Conservation (phyloP, 1,140 invertebrate genomes). For the Phocides pigmalion region DNA sequence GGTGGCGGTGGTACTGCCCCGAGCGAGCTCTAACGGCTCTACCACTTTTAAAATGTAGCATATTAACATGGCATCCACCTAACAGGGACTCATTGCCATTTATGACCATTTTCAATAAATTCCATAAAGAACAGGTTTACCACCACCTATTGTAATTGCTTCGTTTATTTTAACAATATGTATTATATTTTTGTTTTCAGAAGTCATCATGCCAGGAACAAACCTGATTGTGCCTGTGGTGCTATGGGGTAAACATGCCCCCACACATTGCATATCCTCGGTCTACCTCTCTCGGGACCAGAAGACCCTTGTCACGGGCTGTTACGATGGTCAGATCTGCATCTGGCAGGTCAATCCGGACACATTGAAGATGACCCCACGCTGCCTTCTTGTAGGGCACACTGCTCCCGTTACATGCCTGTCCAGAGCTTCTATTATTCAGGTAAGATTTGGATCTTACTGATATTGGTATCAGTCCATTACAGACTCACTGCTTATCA, state of each 20-base stretch:
- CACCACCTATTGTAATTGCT: too few species aligned
- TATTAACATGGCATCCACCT: too few species aligned
- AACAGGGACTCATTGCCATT: too few species aligned
- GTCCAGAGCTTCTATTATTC: constrained; percentile 89
- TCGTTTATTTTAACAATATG: too few species aligned
- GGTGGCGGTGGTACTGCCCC: too few species aligned
- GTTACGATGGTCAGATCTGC: constrained; percentile 98
- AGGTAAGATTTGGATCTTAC: too few species aligned
- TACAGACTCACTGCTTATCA: too few species aligned
- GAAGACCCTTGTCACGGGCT: constrained; percentile 96
- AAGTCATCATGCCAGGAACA: constrained; percentile 90
- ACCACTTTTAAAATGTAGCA: too few species aligned
- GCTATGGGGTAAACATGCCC: constrained; percentile 97
- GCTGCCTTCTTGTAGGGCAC: constrained; percentile 97
- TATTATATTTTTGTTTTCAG: constrained; percentile 1
- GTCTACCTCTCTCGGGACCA: constrained; percentile 96
- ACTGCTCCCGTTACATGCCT: constrained; percentile 96
- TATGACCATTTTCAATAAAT: too few species aligned
- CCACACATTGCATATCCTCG: constrained; percentile 98
- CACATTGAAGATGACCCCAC: constrained; percentile 95
- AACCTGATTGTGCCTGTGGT: constrained; percentile 98
- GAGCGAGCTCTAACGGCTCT: too few species aligned
- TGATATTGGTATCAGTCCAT: too few species aligned
- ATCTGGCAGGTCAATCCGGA: constrained; percentile 95
- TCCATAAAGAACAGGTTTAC: too few species aligned